Evolutionary conservation across 2,888 invertebrate species (phyloP), one percentile per base, ranked within the genome.

Genomic region (Yponomeuta plumbellus): DNA sequence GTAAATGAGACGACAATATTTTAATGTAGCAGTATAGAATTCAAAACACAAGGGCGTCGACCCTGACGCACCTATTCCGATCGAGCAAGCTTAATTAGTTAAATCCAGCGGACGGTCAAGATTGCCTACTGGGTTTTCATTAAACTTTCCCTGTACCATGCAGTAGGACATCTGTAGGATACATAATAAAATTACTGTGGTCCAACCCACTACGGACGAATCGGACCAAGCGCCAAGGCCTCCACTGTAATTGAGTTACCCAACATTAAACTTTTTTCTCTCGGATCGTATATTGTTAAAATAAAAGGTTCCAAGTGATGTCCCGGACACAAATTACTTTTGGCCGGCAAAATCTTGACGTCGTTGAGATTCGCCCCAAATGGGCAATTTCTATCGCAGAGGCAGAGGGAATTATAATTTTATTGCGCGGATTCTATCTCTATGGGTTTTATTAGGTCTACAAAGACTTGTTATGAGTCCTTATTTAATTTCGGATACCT

Each of bases 231-330:
- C 4, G 3, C 2, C 1, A 17, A 52, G 44, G 44, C 17, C 44
- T 2, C 65, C 57, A 52, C 21, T 65, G 44, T 83, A 84, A 86
- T 81, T 82, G 82, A 83, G 85, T 85, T 84, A 83, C 82, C 83
- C 83, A 79, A 80, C 84, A 85, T 85, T 84, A 83, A 86, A 86
- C 83, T 83, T 82, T 77, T 52, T 83, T 79, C 76, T 73, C 75
- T 75, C 76, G 76, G 77, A 74, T 76, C 79, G 79, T 81, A 85
- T 80, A 84, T 80, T 76, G 77, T 80, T 78, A 79, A 83, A 85
- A 85, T 83, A 85, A 85, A 85, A 79, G 78, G 76, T 76, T 76
- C 72, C 73, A 74, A 74, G 67, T 71, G 69, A 74, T 74, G 74
- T 71, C 75, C 77, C 74, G 70, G 76, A 78, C 76, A 76, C 77